Evolutionary conservation across 35 echinoderm and acorn worm genomes (phyloP).

Genomic region (Amphiura filiformis): DNA sequence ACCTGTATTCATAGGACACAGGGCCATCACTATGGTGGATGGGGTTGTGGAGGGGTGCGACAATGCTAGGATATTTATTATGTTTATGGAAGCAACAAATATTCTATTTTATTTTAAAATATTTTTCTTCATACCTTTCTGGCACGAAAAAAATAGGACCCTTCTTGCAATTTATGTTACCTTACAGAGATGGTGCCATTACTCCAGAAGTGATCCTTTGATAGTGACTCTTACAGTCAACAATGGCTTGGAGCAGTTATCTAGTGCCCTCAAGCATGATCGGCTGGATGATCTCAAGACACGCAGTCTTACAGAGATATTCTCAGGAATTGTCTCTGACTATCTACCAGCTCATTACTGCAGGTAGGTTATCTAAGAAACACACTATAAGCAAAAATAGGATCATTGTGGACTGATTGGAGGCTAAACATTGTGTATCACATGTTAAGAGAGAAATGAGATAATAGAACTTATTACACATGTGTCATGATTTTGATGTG

Average conservation of each 20-base stretch:
- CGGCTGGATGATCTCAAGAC: background rate
- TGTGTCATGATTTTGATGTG: too few relatives aligned
- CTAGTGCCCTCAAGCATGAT: background rate
- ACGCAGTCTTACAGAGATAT: constrained; percentile 2
- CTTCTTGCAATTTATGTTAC: background rate
- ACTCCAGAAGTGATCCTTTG: background rate
- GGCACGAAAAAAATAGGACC: background rate
- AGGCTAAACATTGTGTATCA: background rate
- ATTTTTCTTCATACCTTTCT: too few relatives aligned
- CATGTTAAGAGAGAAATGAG: too few relatives aligned
- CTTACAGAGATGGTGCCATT: constrained; percentile 1
- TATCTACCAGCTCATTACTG: background rate
- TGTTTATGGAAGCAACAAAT: too few relatives aligned
- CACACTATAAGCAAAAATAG: background rate
- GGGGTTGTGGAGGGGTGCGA: too few relatives aligned
- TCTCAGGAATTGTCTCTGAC: background rate
- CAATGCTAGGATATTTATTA: too few relatives aligned
- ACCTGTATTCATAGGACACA: too few relatives aligned
- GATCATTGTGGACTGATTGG: background rate
- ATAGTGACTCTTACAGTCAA: constrained; percentile 8
- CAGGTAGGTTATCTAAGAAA: background rate
- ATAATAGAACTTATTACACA: too few relatives aligned
- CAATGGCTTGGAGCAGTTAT: background rate
- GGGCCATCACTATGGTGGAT: too few relatives aligned
- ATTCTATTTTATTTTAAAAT: too few relatives aligned